Percentiles rank a stretch among this genome's conserved stretches.
Evolutionary conservation across 2,888 invertebrate species (phyloP).

Genomic region (Metellina segmentata): DNA sequence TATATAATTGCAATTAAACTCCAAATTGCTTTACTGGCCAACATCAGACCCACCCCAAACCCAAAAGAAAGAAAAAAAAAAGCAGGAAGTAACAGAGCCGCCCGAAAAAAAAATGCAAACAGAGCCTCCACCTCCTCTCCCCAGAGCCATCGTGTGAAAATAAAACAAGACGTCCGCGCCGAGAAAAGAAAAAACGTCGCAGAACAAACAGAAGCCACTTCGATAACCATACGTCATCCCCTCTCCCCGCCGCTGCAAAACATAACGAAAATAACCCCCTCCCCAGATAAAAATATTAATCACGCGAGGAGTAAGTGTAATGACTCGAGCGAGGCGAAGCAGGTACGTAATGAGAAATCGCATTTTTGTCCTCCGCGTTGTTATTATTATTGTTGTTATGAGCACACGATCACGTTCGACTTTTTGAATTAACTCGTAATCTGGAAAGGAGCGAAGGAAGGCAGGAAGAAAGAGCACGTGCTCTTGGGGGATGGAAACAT

Average conservation of each 20-base stretch:
- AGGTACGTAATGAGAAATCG: slow-evolving; percentile 57
- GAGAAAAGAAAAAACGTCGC: background rate
- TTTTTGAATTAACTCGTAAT: slow-evolving; percentile 73
- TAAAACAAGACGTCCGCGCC: background rate
- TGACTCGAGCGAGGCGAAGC: slow-evolving; percentile 19
- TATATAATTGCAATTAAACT: background rate
- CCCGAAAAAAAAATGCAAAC: slow-evolving; percentile 1
- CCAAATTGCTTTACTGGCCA: background rate
- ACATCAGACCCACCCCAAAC: background rate
- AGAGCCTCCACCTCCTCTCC: background rate
- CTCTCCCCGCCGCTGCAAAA: background rate
- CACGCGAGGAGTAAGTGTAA: slow-evolving; percentile 60
- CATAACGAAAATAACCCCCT: slow-evolving; percentile 20
- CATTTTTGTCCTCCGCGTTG: slow-evolving; percentile 32
- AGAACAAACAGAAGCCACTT: slow-evolving; percentile 1
- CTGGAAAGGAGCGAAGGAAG: slow-evolving; percentile 35
- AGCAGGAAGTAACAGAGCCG: background rate
- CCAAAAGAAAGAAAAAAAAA: background rate
- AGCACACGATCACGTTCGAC: slow-evolving; percentile 61
- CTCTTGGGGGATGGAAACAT: slow-evolving; percentile 35
- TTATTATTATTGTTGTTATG: background rate
- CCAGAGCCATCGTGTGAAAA: background rate
- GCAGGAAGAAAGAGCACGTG: slow-evolving; percentile 3
- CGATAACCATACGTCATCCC: slow-evolving; percentile 20
- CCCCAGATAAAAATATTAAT: slow-evolving; percentile 65